These are phyloP conservation scores for Cryptus viduatorius DNA, from an alignment of 2,888 invertebrate species.

Conservation along the genomic window DNA sequence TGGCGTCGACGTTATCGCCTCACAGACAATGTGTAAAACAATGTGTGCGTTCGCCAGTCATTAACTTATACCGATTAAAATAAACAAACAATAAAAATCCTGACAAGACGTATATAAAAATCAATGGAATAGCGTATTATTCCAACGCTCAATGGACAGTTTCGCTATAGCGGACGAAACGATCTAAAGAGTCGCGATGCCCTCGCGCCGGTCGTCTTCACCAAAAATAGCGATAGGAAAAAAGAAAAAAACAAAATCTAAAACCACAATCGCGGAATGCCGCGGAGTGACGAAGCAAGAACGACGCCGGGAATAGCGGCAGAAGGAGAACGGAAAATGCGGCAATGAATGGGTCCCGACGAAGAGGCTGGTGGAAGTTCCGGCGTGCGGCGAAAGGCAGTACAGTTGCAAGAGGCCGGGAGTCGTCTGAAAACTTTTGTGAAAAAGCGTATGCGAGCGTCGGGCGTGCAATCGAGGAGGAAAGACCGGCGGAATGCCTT, in stretches of 20 bases:
- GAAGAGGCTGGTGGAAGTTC: conserved; percentile 40
- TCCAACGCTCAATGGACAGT: not conserved
- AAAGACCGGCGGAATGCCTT: conserved; percentile 19
- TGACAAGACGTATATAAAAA: no score
- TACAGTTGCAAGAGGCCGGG: conserved; percentile 34
- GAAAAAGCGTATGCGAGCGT: conserved; percentile 59
- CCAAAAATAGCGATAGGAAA: not conserved
- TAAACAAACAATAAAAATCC: no score
- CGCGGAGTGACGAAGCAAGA: conserved; percentile 14
- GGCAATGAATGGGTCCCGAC: conserved; percentile 55
- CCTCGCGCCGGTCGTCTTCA: not conserved
- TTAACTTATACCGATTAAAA: no score
- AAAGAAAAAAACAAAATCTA: not conserved
- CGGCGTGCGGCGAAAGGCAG: conserved; percentile 8
- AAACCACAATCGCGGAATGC: not conserved
- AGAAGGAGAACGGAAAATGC: conserved; percentile 6
- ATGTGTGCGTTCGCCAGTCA: no score
- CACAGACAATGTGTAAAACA: no score
- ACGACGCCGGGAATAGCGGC: not conserved
- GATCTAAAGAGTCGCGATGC: not conserved
- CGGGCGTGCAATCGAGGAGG: conserved; percentile 20
- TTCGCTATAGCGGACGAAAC: not conserved
- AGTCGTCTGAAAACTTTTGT: conserved; percentile 63
- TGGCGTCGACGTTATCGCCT: no score
- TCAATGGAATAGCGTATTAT: not conserved